Evolutionary conservation across 1,140 invertebrate species (phyloP).

Genomic region (Caerostris darwini): DNA sequence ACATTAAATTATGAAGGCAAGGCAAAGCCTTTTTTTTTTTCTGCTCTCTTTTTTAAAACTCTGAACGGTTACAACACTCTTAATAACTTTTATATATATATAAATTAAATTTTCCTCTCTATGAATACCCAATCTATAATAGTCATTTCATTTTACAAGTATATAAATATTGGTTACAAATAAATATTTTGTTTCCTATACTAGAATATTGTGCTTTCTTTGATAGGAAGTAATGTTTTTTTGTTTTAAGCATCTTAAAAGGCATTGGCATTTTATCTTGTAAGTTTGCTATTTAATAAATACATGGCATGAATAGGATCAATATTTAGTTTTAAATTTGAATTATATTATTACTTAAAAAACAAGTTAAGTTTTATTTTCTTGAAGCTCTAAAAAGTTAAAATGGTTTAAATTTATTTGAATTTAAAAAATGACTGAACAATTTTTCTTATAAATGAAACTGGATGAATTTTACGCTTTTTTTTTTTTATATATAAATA

Average conservation of each 20-base stretch:
- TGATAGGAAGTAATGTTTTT: neutral
- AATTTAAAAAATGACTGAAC: too few species aligned
- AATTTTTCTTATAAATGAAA: too few species aligned
- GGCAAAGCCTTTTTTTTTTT: constrained; percentile 55
- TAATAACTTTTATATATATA: constrained; percentile 51
- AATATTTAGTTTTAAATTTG: neutral
- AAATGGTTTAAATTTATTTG: too few species aligned
- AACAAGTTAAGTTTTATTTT: too few species aligned
- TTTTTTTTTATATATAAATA: too few species aligned
- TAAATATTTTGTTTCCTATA: neutral
- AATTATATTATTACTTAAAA: neutral
- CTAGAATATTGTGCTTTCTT: constrained; percentile 6
- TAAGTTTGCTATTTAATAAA: neutral
- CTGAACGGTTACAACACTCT: constrained; percentile 50
- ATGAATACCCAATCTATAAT: constrained; percentile 5
- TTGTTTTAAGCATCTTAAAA: neutral
- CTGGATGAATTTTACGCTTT: too few species aligned
- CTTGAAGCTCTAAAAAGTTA: too few species aligned
- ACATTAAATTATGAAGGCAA: constrained; percentile 69
- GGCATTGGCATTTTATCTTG: neutral
- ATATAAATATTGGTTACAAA: neutral
- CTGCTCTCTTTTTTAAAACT: constrained; percentile 30
- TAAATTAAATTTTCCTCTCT: constrained; percentile 43
- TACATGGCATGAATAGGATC: neutral
- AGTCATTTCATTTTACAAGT: neutral